Base-by-base conservation (phyloP, 2,797 vertebrate species). In the Sebastes umbrosus region DNA sequence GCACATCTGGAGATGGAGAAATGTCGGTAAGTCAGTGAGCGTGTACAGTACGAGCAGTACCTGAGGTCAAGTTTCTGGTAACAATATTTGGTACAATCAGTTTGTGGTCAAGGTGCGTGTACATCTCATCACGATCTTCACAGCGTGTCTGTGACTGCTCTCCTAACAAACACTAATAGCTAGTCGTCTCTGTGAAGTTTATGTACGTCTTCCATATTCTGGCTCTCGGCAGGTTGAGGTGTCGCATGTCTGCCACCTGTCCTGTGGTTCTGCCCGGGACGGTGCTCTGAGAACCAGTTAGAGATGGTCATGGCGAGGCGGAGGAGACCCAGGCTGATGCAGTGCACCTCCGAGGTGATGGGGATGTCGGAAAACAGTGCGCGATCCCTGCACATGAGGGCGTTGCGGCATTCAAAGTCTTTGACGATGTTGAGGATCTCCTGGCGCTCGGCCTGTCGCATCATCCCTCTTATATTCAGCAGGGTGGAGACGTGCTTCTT, bases 381-480 rank as follows among this genome's bases (percentile, higher is more conserved):
- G 0, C 71, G 95, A 55, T 96, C 94, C 12, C 96, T 92, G 25
- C 94, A 83, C 7, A 93, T 79, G 0, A 87, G 85, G 24, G 63
- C 50, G 0, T 52, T 90, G 52, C 84, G 92, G 87, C 92, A 92
- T 67, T 97, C 96, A 86, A 97, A 93, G 86, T 97, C 96, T 85
- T 94, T 95, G 68, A 98, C 94, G 1, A 97, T 94, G 0, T 96
- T 97, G 87, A 98, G 93, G 87, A 99, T 97, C 95, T 96, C 97
- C 50, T 97, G 97, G 0, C 97, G 96, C 16, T 96, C 94, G 0
- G 93, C 88, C 14, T 95, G 94, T 55, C 94, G 94, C 87, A 95
- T 96, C 88, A 98, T 95, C 6, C 98, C 97, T 0, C 97, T 95
- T n/a, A 98, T 87, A 14, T 98, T 97, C 54, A 98, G 89, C 69